These are phyloP conservation scores for Drosophila robusta DNA, from an alignment of 2,888 invertebrate species.

Conservation along the genomic window DNA sequence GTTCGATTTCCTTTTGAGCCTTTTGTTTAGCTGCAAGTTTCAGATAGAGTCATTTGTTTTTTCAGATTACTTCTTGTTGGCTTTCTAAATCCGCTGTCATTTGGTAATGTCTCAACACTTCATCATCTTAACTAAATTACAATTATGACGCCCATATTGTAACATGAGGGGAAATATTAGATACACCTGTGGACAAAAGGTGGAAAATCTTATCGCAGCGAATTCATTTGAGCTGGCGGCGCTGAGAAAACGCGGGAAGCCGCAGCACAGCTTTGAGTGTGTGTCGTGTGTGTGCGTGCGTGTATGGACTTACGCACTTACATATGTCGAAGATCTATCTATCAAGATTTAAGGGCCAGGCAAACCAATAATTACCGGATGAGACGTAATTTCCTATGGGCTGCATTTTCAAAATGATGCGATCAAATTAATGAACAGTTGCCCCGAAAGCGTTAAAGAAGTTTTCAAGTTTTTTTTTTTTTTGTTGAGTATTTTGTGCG, in stretches of 20 bases:
- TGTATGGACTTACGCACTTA: constrained; percentile 30
- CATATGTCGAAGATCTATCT: constrained; percentile 63
- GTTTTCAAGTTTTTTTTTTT: constrained; percentile 36
- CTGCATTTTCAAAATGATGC: constrained; percentile 67
- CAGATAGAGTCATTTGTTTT: constrained; percentile 8
- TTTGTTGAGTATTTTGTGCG: constrained; percentile 26
- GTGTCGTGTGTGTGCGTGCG: background rate
- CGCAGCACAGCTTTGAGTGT: background rate
- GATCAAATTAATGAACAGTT: constrained; percentile 61
- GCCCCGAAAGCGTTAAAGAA: constrained; percentile 52
- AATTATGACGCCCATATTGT: constrained; percentile 68
- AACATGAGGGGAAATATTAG: constrained; percentile 50
- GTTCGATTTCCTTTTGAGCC: background rate
- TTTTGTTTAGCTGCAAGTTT: background rate
- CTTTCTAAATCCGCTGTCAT: constrained; percentile 57
- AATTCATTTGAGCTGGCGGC: constrained; percentile 60
- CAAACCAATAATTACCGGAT: constrained; percentile 78
- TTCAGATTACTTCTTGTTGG: constrained; percentile 22
- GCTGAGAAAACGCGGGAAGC: constrained; percentile 62
- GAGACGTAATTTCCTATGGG: constrained; percentile 74
- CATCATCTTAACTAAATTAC: constrained; percentile 57
- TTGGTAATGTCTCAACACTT: constrained; percentile 46
- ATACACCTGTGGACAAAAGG: constrained; percentile 55
- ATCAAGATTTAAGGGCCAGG: constrained; percentile 67
- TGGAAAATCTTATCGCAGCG: constrained; percentile 26